phyloP scores from a whole-genome alignment of 2,113 vertebrate species.

The Antigone vipio region DNA sequence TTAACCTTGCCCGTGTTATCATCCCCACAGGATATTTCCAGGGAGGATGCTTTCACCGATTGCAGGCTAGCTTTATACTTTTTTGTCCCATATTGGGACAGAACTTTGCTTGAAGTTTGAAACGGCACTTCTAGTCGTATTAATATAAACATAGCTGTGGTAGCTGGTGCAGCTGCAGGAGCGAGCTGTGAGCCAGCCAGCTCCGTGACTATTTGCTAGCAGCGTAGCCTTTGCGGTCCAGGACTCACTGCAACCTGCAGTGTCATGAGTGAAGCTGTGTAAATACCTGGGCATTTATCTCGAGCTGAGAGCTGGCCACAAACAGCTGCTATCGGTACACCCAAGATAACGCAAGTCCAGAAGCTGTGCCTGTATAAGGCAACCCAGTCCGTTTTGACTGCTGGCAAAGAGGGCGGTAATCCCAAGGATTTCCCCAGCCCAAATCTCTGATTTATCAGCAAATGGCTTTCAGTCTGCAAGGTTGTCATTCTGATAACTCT shows the following conservation, averaged over 20 bases:
- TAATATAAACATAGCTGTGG: background rate
- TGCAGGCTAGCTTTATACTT: background rate
- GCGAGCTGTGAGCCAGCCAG: background rate
- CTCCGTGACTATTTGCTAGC: background rate
- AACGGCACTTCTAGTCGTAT: background rate
- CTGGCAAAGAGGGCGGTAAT: background rate
- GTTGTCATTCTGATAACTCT: background rate
- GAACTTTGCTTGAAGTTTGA: background rate
- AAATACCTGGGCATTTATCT: background rate
- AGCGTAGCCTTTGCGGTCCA: background rate
- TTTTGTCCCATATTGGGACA: background rate
- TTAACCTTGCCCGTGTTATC: background rate
- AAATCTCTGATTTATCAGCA: background rate
- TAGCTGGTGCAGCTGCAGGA: background rate
- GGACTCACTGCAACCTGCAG: background rate
- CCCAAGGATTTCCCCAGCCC: background rate
- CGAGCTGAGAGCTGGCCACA: background rate
- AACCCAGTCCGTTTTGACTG: background rate
- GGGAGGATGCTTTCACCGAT: background rate
- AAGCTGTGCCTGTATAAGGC: background rate
- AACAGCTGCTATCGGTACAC: background rate
- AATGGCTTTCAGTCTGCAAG: background rate
- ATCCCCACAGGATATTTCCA: background rate
- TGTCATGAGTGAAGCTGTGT: background rate
- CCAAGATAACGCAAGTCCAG: background rate